These are phyloP conservation scores for Astreopora myriophthalma DNA, from an alignment of 64 coral and sea anemone species.

Conservation along the genomic window DNA sequence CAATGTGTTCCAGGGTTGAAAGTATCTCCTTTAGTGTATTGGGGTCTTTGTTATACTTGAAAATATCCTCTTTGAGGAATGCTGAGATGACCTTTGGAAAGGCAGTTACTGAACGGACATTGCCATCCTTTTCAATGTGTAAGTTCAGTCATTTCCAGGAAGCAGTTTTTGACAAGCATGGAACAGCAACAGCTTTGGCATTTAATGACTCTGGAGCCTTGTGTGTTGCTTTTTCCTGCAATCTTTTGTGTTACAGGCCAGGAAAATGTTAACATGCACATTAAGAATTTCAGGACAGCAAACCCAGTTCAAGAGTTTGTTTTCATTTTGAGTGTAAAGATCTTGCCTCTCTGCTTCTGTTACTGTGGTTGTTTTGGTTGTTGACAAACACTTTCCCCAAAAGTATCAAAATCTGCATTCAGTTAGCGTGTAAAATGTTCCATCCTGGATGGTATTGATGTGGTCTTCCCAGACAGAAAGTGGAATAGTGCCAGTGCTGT, in stretches of 20 bases:
- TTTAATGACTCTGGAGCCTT: background rate
- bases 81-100: background rate
- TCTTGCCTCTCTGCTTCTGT: background rate
- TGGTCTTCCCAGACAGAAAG: conserved; percentile 34
- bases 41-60: conserved; percentile 21
- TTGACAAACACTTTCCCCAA: conserved; percentile 52
- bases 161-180: conserved; percentile 39
- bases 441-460: conserved; percentile 24
- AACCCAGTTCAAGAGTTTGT: too few relatives aligned
- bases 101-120: background rate
- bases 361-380: conserved; percentile 42
- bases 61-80: conserved; percentile 24
- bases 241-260: conserved; percentile 64
- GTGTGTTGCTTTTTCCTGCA: conserved; percentile 35
- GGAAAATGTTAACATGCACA: conserved; percentile 45
- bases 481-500: conserved; percentile 18
- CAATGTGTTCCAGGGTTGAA: background rate
- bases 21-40: conserved; percentile 9
- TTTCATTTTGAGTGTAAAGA: background rate
- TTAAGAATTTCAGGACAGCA: too few relatives aligned
- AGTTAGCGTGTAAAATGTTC: conserved; percentile 49
- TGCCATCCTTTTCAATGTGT: conserved; percentile 41
- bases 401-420: conserved; percentile 35
- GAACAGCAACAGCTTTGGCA: background rate
- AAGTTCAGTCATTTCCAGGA: conserved; percentile 46